phyloP scores from a whole-genome alignment of 2,797 vertebrate genomes.

The Clarias laeviceps region DNA sequence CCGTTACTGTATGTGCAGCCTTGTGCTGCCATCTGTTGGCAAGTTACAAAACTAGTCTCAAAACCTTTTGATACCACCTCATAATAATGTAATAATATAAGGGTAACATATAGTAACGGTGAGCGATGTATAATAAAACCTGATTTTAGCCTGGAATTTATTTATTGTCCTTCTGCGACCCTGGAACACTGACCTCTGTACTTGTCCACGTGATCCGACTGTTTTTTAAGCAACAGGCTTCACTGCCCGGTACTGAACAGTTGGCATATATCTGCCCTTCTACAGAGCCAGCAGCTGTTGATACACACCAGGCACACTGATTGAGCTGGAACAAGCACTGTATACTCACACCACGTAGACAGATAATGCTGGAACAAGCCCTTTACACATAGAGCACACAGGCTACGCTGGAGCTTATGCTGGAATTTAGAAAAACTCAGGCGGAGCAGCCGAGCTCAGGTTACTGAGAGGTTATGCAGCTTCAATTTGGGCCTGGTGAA shows the following conservation, averaged over 20 bases:
- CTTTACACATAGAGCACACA: slow-evolving; percentile 33
- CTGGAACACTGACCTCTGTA: slow-evolving; percentile 19
- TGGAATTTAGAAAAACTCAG: slow-evolving; percentile 3
- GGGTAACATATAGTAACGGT: background rate
- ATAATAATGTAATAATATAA: background rate
- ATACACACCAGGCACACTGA: slow-evolving; percentile 37
- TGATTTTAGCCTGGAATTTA: background rate
- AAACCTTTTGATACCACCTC: too few species aligned
- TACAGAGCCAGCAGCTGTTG: slow-evolving; percentile 39
- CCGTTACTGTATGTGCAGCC: too few species aligned
- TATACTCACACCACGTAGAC: slow-evolving; percentile 25
- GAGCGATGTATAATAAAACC: background rate
- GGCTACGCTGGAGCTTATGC: slow-evolving; percentile 22
- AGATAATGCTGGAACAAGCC: slow-evolving; percentile 17
- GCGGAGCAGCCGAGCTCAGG: background rate
- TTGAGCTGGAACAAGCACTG: slow-evolving; percentile 34
- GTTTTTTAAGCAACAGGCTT: slow-evolving; percentile 70
- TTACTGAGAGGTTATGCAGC: background rate
- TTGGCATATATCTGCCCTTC: slow-evolving; percentile 36
- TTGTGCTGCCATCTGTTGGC: too few species aligned
- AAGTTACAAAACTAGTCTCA: too few species aligned
- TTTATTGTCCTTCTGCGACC: slow-evolving; percentile 30
- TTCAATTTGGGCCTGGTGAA: background rate
- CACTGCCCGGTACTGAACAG: slow-evolving; percentile 54
- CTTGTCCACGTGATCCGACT: slow-evolving; percentile 17